phyloP scores from a whole-genome alignment of 2,797 vertebrate genomes.

The Okamejei kenojei region DNA sequence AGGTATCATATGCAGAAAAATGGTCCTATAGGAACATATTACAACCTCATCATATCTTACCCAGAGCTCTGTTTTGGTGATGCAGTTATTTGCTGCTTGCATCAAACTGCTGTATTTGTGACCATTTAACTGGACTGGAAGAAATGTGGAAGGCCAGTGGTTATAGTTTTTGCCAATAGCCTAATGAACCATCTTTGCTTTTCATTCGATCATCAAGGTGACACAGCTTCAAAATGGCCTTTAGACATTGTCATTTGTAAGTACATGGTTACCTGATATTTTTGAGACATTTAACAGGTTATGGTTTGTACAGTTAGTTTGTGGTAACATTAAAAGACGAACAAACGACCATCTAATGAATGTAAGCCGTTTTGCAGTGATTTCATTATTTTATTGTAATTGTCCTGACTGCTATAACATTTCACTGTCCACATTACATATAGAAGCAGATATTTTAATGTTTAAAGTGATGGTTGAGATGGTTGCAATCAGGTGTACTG shows the following conservation, averaged over 20 bases:
- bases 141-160: conserved; percentile 55
- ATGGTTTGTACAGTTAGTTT: conserved; percentile 48
- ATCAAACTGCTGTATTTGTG: conserved; percentile 56
- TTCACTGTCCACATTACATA: background rate
- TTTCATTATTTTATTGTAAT: conserved; percentile 51
- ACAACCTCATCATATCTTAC: conserved; percentile 51
- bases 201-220: conserved; percentile 38
- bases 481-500: background rate
- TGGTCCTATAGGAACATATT: conserved; percentile 32
- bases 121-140: conserved; percentile 59
- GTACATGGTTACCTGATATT: conserved; percentile 55
- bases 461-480: background rate
- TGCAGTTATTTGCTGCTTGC: conserved; percentile 59
- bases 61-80: conserved; percentile 52
- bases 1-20: background rate
- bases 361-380: conserved; percentile 48
- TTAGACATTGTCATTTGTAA: conserved; percentile 80
- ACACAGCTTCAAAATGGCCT: conserved; percentile 65
- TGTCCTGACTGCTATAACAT: background rate
- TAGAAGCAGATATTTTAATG: background rate
- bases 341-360: conserved; percentile 50
- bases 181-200: conserved; percentile 44
- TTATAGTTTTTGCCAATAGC: conserved; percentile 51
- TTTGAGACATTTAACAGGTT: conserved; percentile 51
- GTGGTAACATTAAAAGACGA: conserved; percentile 43